Base-by-base conservation (phyloP, 2,888 invertebrate species). In the Melolontha melolontha region DNA sequence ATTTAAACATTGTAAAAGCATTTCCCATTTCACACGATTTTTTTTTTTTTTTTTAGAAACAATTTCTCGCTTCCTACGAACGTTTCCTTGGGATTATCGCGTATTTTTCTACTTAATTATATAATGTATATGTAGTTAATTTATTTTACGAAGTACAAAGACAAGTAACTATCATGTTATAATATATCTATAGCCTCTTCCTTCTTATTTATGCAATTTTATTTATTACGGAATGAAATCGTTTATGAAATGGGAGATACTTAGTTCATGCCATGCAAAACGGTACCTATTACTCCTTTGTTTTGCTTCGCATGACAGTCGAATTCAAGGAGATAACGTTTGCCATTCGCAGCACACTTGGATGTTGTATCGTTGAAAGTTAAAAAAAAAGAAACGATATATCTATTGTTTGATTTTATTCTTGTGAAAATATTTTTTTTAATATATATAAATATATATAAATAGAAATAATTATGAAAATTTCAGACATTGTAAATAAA, bases 401-500 rank as follows among this genome's bases (percentile, higher is more conserved):
- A 29, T 52, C 29, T 52, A 27, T 62, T 34, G 17, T 62, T 62
- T 52, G 27, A 34, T 62, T 49, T 47, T 59, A 62, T 62, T 39
- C 59, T 47, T 49, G 59, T 47, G 59, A 74, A 74, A 74, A 74
- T 72, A 66, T 73, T 73, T 72, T 69, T 71, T 71, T 71, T 69
- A 70, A 76, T 72, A 73, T 77, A 67, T 64, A 68, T 64, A 68
- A 63, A 68, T 54, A 67, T 70, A 70, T 64, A 57, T 68, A 64
- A 71, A 72, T 71, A 73, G 63, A 59, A 76, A 76, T 78, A 78
- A 80, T 79, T 77, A 74, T 73, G 77, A 79, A 71, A 74, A 78
- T 80, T 75, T 75, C 78, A 76, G 74, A 78, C 79, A 77, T 72
- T 83, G 82, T 83, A 83, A 79, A 82, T 81, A 82, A 64, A 17